These are phyloP conservation scores for Caenorhabditis briggsae DNA, from an alignment of 1,140 invertebrate species.

Conservation along the genomic window DNA sequence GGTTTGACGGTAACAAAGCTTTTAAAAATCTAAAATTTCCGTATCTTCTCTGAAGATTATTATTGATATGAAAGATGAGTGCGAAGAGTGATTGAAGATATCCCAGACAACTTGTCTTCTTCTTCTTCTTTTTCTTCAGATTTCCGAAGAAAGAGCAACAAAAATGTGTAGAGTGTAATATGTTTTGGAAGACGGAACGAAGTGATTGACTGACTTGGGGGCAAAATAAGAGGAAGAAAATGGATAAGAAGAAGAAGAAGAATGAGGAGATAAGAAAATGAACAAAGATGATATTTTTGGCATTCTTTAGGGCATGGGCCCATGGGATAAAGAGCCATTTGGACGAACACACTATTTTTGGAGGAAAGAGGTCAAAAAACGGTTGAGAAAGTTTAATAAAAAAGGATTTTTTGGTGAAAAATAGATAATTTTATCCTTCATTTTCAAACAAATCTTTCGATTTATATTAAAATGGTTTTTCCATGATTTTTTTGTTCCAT, in stretches of 20 bases:
- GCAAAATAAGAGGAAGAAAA: neutral
- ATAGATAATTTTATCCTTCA: too few species aligned
- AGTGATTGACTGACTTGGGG: constrained; percentile 41
- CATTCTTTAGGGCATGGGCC: neutral
- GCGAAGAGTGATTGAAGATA: neutral
- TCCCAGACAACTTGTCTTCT: neutral
- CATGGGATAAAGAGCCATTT: neutral
- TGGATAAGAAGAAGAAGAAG: neutral
- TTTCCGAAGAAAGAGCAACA: neutral
- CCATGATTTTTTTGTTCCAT: too few species aligned
- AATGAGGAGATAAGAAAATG: neutral
- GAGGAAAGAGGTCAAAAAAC: neutral
- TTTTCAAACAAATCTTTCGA: too few species aligned
- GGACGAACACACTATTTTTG: neutral
- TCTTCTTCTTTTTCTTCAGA: neutral
- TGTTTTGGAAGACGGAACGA: neutral
- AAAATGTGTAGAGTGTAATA: constrained; percentile 12
- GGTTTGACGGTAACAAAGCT: too few species aligned
- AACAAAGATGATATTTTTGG: constrained; percentile 6
- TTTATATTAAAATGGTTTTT: too few species aligned
- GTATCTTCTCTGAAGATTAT: neutral
- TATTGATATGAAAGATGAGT: constrained; percentile 30
- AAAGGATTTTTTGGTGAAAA: too few species aligned
- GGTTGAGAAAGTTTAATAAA: too few species aligned
- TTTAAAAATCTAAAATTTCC: neutral